Conservation (phyloP, 2,113 vertebrate genomes). For the Alligator mississippiensis region DNA sequence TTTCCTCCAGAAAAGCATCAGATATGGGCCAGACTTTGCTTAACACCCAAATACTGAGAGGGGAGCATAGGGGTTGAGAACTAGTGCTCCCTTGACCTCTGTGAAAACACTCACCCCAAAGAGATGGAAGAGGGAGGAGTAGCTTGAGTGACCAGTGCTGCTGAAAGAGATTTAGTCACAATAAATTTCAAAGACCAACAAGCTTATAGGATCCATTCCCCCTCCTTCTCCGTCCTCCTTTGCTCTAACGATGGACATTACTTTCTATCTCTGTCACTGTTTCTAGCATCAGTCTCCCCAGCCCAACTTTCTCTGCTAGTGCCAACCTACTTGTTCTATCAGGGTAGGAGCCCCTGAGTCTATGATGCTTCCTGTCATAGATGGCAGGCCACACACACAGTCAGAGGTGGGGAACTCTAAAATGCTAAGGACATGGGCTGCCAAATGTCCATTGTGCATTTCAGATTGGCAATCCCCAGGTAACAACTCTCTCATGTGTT, state of each 20-base stretch:
- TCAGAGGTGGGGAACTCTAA: no score
- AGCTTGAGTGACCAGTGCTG: background rate
- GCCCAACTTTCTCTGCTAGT: background rate
- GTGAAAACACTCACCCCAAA: background rate
- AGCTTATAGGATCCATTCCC: fast-evolving
- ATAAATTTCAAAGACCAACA: background rate
- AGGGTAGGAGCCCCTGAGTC: background rate
- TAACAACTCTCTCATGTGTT: background rate
- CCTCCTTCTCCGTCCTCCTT: background rate
- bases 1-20: background rate
- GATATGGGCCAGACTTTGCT: background rate
- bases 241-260: background rate
- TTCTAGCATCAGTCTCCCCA: background rate
- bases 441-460: background rate
- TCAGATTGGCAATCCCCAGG: background rate
- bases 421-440: background rate
- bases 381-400: background rate
- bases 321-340: no score
- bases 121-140: background rate
- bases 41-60: background rate
- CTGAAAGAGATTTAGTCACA: background rate
- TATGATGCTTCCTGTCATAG: background rate
- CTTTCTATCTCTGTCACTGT: background rate
- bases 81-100: background rate
- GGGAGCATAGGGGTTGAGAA: no score